Evolutionary conservation across 37 sponge, comb jelly and placozoan species (phyloP).

Genomic region (Dysidea cf. avara): DNA sequence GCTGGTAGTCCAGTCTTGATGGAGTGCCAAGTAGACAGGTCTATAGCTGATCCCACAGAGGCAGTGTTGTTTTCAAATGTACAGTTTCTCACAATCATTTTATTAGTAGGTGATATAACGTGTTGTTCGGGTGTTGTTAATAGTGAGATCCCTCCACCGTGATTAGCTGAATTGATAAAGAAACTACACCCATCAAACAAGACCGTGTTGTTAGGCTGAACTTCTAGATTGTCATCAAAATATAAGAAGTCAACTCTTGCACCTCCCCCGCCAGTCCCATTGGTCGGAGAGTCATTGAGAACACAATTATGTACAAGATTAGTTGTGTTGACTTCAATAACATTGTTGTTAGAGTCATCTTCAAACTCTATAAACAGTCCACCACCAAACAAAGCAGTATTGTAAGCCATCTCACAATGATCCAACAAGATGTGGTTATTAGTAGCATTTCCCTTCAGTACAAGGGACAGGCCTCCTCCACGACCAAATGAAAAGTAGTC

Average conservation of each 20-base stretch:
- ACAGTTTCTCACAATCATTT: conserved; percentile 15
- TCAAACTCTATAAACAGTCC: conserved; percentile 52
- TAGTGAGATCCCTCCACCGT: conserved; percentile 52
- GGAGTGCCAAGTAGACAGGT: conserved; percentile 9
- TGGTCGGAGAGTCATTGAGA: background rate
- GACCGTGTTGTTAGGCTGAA: conserved; percentile 6
- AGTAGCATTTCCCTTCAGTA: conserved; percentile 32
- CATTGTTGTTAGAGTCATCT: conserved; percentile 15
- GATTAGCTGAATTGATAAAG: conserved; percentile 29
- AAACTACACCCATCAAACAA: conserved; percentile 31
- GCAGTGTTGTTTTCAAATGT: conserved; percentile 21
- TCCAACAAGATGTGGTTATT: conserved; percentile 3
- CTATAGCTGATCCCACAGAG: conserved; percentile 45
- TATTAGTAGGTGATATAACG: conserved; percentile 9
- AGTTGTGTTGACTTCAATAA: background rate
- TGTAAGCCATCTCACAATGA: conserved; percentile 3
- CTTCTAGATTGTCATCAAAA: background rate
- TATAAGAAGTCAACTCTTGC: conserved; percentile 17
- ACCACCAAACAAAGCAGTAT: conserved; percentile 45
- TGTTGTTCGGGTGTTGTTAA: conserved; percentile 4
- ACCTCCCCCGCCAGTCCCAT: conserved; percentile 48
- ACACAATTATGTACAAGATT: conserved; percentile 6
- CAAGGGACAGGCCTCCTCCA: conserved; percentile 49
- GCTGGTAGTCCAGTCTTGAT: background rate
- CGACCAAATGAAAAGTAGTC: conserved; percentile 20